Evolutionary conservation across 2,797 vertebrate species (phyloP), one percentile per base, ranked within the genome.

Genomic region (Coregonus sp.): DNA sequence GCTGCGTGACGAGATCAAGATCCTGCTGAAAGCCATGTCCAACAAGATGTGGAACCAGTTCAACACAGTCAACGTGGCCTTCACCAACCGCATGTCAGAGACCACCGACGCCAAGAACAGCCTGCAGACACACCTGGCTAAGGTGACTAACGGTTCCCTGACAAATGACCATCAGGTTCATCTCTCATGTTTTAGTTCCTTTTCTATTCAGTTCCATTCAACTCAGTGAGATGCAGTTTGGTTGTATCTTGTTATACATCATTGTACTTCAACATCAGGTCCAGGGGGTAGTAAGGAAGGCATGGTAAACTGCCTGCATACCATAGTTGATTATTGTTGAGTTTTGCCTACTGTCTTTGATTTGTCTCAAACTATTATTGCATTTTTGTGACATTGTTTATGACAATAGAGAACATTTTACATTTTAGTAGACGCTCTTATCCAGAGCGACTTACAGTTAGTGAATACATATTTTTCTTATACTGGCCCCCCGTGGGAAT

Each of bases 1-100:
- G 84, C 93, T 98, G 70, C 91, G 96, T 7, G 94, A 96, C 0
- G 94, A 96, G 85, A 95, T 95, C 0, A 95, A 98, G 78, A 93
- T 94, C 74, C 87, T 98, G 29, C 89, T 99, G 40, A 94, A 91
- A 77, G 83, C 91, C 86, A 95, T 94, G 0, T 96, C 96, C 79
- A 96, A 94, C 0, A 95, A 99, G 83, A 97, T 97, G 96, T 97
- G 97, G 97, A 95, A 86, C 88, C 96, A 98, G 84, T 99, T 99
- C 92, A 98, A 95, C 88, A 77, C 67, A 0, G 96, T 94, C 79
- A 99, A 99, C 0, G 74, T 97, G 0, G 93, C 96, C 72, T 97
- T 99, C 88, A 96, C 95, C 75, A 94, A 91, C 81, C 96, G 97
- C 78, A 91, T 98, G 18, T 94, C 96, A 0, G 97, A 99, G 90